Percentiles rank a stretch among this genome's conserved stretches.
phyloP scores from a whole-genome alignment of 1,140 invertebrate species.

The Drosophila mauritiana region DNA sequence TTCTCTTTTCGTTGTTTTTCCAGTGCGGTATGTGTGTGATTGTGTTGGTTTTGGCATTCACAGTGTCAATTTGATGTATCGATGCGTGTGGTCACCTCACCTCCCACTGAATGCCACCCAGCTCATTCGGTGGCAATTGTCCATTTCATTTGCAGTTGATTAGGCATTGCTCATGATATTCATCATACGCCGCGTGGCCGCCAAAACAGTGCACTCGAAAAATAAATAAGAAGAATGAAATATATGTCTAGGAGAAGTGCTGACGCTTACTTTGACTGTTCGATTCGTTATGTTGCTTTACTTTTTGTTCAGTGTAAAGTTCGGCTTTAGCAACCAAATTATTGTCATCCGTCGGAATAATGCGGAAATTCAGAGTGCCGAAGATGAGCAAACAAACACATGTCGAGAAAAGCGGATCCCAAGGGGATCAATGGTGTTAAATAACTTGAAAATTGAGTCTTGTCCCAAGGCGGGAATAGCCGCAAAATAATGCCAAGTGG shows the following conservation, averaged over 20 bases:
- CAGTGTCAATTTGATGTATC: slow-evolving; percentile 79
- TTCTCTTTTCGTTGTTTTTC: slow-evolving; percentile 30
- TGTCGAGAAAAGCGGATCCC: slow-evolving; percentile 1
- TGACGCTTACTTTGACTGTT: too few species aligned
- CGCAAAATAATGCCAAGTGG: slow-evolving; percentile 54
- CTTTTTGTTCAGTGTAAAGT: neutral
- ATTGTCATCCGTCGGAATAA: slow-evolving; percentile 17
- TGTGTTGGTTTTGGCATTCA: slow-evolving; percentile 41
- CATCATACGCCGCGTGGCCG: slow-evolving; percentile 69
- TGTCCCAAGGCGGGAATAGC: slow-evolving; percentile 20
- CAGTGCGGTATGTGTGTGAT: slow-evolving; percentile 36
- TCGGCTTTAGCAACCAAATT: slow-evolving; percentile 15
- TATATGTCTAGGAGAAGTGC: neutral
- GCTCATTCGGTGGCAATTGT: slow-evolving; percentile 60
- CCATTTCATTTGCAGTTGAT: slow-evolving; percentile 82
- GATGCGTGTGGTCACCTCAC: slow-evolving; percentile 70
- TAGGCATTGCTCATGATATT: slow-evolving; percentile 68
- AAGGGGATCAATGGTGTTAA: slow-evolving; percentile 53
- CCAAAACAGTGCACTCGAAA: neutral
- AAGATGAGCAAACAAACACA: slow-evolving; percentile 13
- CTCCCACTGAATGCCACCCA: slow-evolving; percentile 1
- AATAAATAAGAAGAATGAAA: neutral
- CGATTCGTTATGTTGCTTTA: neutral
- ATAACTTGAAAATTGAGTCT: slow-evolving; percentile 76
- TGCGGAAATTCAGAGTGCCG: neutral